phyloP scores from a whole-genome alignment of 2,888 invertebrate species.

The Papilio protenor region DNA sequence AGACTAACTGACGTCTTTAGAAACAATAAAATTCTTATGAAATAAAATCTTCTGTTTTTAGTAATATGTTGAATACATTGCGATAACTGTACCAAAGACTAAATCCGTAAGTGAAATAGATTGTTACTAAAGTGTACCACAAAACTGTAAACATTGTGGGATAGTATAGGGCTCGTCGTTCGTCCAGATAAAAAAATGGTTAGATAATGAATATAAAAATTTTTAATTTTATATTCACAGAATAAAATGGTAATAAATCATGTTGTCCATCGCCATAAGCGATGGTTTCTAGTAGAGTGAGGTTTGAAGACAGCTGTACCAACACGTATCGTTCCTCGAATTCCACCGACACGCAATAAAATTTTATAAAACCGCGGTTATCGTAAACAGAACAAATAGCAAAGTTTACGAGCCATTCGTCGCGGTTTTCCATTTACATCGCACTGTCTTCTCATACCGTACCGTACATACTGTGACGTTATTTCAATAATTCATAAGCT shows the following conservation, averaged over 20 bases:
- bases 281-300: slow-evolving; percentile 39
- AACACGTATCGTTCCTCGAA: slow-evolving; percentile 56
- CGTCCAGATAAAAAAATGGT: too few species aligned
- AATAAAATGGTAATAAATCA: slow-evolving; percentile 9
- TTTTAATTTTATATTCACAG: background rate
- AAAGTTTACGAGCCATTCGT: slow-evolving; percentile 77
- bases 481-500: slow-evolving; percentile 48
- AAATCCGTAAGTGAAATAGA: background rate
- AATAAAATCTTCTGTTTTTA: too few species aligned
- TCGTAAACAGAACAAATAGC: slow-evolving; percentile 82
- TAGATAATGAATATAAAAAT: background rate
- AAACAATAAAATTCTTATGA: too few species aligned
- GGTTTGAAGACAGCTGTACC: slow-evolving; percentile 50
- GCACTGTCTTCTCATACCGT: slow-evolving; percentile 66
- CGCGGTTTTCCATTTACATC: slow-evolving; percentile 80
- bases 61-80: too few species aligned
- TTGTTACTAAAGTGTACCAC: background rate
- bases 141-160: too few species aligned
- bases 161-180: background rate
- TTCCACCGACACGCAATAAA: slow-evolving; percentile 70
- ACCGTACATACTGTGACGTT: slow-evolving; percentile 54
- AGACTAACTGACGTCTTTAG: too few species aligned
- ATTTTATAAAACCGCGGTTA: slow-evolving; percentile 78
- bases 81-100: background rate
- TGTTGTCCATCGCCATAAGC: slow-evolving; percentile 21